Evolutionary conservation across 2,888 invertebrate species (phyloP).

Genomic region (Electrophaes corylata): DNA sequence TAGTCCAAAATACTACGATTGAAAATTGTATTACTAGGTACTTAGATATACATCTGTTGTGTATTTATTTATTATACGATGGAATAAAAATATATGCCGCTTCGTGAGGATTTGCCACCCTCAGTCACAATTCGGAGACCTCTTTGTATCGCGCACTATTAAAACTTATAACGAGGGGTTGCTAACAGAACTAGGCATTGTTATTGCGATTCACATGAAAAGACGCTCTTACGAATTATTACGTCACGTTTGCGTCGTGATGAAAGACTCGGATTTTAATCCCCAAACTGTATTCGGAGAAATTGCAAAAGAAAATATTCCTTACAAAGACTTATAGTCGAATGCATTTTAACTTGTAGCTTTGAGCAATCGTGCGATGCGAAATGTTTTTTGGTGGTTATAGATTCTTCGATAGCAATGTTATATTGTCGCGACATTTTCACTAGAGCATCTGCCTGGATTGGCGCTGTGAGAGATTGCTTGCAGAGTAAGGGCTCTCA

Average conservation of each 20-base stretch:
- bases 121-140: conserved; percentile 54
- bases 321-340: conserved; percentile 25
- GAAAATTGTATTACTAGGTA: not conserved
- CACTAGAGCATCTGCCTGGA: conserved; percentile 57
- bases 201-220: conserved; percentile 53
- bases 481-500: conserved; percentile 59
- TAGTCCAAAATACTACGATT: not conserved
- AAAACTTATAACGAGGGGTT: conserved; percentile 78
- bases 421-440: conserved; percentile 68
- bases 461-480: conserved; percentile 69
- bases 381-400: conserved; percentile 75
- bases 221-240: conserved; percentile 44
- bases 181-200: conserved; percentile 51
- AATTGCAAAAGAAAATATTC: conserved; percentile 28
- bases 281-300: conserved; percentile 22
- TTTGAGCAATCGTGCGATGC: conserved; percentile 80
- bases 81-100: conserved; percentile 42
- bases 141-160: conserved; percentile 71
- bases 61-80: conserved; percentile 18
- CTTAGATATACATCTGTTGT: not conserved
- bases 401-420: conserved; percentile 66
- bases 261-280: conserved; percentile 30
- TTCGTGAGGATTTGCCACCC: conserved; percentile 46
- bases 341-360: conserved; percentile 68
- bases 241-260: conserved; percentile 42